Conservation (phyloP, 2,888 invertebrate species). For the Marronus borbonicus region DNA sequence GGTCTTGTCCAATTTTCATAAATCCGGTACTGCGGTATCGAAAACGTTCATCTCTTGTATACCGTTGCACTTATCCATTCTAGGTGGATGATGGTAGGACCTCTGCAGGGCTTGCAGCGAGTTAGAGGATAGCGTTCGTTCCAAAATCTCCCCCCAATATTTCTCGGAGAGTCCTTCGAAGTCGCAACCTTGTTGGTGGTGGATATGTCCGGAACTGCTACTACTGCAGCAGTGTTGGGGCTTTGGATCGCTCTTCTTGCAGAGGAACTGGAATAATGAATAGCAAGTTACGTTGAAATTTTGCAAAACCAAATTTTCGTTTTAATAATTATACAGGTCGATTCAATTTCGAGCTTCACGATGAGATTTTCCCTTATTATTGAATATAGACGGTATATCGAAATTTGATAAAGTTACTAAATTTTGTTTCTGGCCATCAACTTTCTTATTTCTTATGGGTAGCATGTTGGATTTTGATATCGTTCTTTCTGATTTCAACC, state of each 20-base stretch:
- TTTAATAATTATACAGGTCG: too few species aligned
- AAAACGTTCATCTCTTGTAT: conserved; percentile 67
- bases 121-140: conserved; percentile 83
- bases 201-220: conserved; percentile 59
- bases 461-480: too few species aligned
- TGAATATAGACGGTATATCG: too few species aligned
- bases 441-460: too few species aligned
- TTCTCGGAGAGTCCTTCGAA: conserved; percentile 73
- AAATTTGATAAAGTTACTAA: too few species aligned
- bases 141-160: conserved; percentile 80
- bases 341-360: background rate
- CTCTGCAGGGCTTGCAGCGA: conserved; percentile 77
- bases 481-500: too few species aligned
- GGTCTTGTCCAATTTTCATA: conserved; percentile 70
- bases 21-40: conserved; percentile 68
- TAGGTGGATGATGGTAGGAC: conserved; percentile 62
- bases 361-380: too few species aligned
- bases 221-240: conserved; percentile 64
- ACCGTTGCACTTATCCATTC: conserved; percentile 67
- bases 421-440: too few species aligned
- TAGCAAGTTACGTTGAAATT: conserved; percentile 14
- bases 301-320: background rate
- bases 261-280: conserved; percentile 63
- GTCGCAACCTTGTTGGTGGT: conserved; percentile 71
- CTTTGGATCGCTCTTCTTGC: conserved; percentile 59